phyloP scores from a whole-genome alignment of 2,888 invertebrate species.

The Erannis defoliaria region DNA sequence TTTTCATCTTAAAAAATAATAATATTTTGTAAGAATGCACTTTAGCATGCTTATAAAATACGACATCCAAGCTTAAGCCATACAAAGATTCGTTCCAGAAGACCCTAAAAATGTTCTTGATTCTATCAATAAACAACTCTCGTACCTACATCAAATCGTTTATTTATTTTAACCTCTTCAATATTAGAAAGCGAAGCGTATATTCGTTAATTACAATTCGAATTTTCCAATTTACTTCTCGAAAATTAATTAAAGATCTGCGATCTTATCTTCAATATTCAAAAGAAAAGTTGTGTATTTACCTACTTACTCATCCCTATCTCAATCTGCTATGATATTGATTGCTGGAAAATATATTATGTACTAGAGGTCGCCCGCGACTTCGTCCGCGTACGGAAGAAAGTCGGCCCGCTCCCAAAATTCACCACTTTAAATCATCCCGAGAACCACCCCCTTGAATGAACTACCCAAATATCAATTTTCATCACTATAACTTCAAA shows the following conservation, averaged over 20 bases:
- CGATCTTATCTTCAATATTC: constrained; percentile 18
- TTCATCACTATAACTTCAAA: too few species aligned
- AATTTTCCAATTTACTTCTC: constrained; percentile 32
- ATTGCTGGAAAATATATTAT: not conserved
- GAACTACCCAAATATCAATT: too few species aligned
- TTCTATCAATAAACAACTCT: not conserved
- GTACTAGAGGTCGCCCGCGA: too few species aligned
- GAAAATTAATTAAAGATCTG: constrained; percentile 40
- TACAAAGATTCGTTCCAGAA: not conserved
- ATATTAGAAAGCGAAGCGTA: not conserved
- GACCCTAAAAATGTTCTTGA: not conserved
- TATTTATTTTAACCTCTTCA: not conserved
- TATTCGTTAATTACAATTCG: constrained; percentile 30
- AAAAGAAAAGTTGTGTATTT: constrained; percentile 6
- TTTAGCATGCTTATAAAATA: too few species aligned
- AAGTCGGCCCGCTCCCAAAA: too few species aligned
- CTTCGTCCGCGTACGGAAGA: too few species aligned
- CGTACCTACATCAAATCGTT: not conserved
- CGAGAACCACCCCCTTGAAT: too few species aligned
- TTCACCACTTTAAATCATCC: too few species aligned
- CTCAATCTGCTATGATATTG: not conserved
- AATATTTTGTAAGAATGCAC: too few species aligned
- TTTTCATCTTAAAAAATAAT: too few species aligned
- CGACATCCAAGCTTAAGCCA: too few species aligned
- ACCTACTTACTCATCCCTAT: not conserved